Percentiles rank a stretch among this genome's conserved stretches.
Evolutionary conservation across 2,797 vertebrate species (phyloP).

Genomic region (Harpagifer antarcticus): DNA sequence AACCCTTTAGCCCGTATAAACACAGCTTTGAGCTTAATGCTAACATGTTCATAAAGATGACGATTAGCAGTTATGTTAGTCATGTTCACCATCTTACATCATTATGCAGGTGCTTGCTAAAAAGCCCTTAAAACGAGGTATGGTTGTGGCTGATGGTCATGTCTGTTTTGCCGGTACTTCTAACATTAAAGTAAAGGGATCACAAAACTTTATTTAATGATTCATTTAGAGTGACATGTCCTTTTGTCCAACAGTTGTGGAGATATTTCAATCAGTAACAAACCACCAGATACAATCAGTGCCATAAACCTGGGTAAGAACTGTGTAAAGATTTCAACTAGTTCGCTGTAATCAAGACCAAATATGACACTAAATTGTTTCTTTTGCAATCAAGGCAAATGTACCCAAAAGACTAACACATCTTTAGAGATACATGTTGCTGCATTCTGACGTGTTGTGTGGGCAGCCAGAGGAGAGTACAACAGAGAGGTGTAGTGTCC

Average conservation of each 20-base stretch:
- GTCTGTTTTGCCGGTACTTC: not conserved
- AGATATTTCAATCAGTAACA: not conserved
- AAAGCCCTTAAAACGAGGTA: not conserved
- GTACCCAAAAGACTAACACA: not conserved
- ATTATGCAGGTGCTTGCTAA: not conserved
- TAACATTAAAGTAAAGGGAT: not conserved
- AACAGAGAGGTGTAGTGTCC: slow-evolving; percentile 28
- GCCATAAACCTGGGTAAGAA: not conserved
- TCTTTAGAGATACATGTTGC: not conserved
- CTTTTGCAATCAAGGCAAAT: not conserved
- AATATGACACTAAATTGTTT: not conserved
- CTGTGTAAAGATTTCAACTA: not conserved
- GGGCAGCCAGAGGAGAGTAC: slow-evolving; percentile 14
- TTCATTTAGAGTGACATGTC: too few species aligned
- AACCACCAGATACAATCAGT: not conserved
- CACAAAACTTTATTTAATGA: too few species aligned
- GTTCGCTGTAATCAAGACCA: slow-evolving; percentile 1
- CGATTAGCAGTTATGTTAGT: too few species aligned
- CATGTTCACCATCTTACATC: too few species aligned
- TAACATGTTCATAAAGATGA: not conserved
- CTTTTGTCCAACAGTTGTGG: not conserved
- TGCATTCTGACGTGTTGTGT: not conserved
- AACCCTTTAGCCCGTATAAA: not conserved
- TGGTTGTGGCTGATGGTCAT: not conserved
- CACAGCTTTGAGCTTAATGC: slow-evolving; percentile 23